Conservation (phyloP, 30 jellyfish, hydroid and myxozoan species). For the Aurelia aurita complex sp. Pacific region DNA sequence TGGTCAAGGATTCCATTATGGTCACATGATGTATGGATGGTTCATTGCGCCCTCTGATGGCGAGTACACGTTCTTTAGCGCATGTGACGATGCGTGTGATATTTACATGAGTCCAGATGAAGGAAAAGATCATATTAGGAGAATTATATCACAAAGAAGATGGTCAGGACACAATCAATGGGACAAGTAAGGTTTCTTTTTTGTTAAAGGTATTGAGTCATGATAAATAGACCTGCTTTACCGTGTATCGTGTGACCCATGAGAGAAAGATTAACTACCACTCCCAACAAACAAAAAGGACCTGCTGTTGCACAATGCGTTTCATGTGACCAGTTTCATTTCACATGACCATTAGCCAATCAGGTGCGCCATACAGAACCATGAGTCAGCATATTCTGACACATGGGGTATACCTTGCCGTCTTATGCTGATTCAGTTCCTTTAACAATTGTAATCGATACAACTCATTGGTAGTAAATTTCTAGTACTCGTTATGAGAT, state of each 20-base stretch:
- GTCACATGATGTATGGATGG: constrained; percentile 99
- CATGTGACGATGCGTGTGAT: constrained; percentile 99
- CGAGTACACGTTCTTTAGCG: constrained; percentile 91
- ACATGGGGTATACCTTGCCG: no score
- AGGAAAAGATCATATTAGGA: constrained; percentile 91
- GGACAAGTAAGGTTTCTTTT: constrained; percentile 83
- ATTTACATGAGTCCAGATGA: constrained; percentile 98
- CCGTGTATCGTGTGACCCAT: no score
- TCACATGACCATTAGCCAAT: no score
- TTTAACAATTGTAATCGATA: neutral
- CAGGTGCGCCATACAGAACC: no score
- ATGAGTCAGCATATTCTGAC: no score
- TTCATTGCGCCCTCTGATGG: constrained; percentile 96
- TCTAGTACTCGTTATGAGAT: no score
- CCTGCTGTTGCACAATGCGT: no score
- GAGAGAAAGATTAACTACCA: no score
- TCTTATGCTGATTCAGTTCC: neutral
- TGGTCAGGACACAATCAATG: constrained; percentile 96
- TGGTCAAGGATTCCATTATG: constrained; percentile 75
- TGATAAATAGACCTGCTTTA: no score
- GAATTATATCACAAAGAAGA: constrained; percentile 92
- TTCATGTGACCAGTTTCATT: no score
- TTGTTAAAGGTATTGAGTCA: neutral
- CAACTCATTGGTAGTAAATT: neutral
- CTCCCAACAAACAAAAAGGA: no score